Evolutionary conservation across 1,140 invertebrate species (phyloP), one percentile per base, ranked within the genome.

Genomic region (Ceratosolen solmsi): DNA sequence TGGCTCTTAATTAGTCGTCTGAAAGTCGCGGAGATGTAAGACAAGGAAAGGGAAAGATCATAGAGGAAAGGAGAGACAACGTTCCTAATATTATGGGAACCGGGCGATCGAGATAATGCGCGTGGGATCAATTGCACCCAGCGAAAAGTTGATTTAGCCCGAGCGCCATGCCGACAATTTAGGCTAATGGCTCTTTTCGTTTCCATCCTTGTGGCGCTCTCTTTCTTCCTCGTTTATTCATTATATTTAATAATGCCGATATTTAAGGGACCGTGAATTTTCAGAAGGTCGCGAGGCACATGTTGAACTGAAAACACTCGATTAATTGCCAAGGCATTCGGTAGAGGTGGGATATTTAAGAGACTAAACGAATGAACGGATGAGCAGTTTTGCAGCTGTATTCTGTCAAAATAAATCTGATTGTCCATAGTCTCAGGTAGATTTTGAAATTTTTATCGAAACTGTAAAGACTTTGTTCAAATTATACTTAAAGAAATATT

Each of bases 1-100:
- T 60, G 25, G 3, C 36, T 78, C 79, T 86, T 86, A 86, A 87
- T 87, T 84, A 85, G 83, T 83, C 72, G 78, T 83, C 84, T 86
- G 71, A 82, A 79, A 76, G 84, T 85, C 72, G 72, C 82, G 75
- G 71, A 79, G 49, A 68, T 20, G 20, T 22, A 17, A 41, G 71
- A 36, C 22, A 36, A 49, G 76, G 58, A 54, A 74, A 38, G 75
- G 22, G 54, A 70, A 60, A 56, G 33, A 49, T 20, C 9, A 41
- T 33, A 80, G 54, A 46, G 65, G 41, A 25, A 75, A 30, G 54
- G 22, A 68, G 51, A 74, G 70, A 27, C 63, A 20, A 22, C 25
- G 56, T 15, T 65, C 27, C 17, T 76, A 22, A 63, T 65, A 76
- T 58, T 41, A 79, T 81, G 79, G 72, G 79, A 81, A 80, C 54